Conservation (phyloP, 2,113 vertebrate genomes). For the Ailurus styani region DNA sequence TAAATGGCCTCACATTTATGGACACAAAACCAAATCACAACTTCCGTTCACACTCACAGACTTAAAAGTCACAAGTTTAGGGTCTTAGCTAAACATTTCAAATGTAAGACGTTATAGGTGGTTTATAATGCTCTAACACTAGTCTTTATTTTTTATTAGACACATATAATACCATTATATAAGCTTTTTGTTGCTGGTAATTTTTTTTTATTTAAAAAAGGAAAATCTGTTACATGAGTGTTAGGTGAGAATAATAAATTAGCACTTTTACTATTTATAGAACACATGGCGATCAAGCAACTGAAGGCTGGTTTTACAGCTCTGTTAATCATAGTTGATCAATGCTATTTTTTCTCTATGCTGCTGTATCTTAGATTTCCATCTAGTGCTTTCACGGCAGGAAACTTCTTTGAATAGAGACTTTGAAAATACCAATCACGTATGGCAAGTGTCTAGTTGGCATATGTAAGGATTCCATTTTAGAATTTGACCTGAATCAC, state of each 20-base stretch:
- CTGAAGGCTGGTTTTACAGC: conserved; percentile 27
- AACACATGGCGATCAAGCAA: conserved; percentile 12
- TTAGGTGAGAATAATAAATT: conserved; percentile 49
- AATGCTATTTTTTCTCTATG: neutral
- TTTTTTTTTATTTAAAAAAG: conserved; percentile 62
- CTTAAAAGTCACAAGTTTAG: conserved; percentile 4
- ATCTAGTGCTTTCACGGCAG: neutral
- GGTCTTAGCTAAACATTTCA: conserved; percentile 39
- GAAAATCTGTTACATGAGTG: conserved; percentile 28
- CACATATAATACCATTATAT: neutral
- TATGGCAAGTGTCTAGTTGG: neutral
- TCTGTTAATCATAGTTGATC: neutral
- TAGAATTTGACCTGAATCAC: neutral
- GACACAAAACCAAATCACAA: conserved; percentile 30
- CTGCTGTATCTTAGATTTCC: neutral
- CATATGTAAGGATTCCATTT: neutral
- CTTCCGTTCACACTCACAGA: neutral
- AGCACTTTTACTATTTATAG: conserved; percentile 47
- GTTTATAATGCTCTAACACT: conserved; percentile 13
- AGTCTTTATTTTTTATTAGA: conserved; percentile 42
- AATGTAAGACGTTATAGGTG: conserved; percentile 6
- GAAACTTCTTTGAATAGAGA: conserved; percentile 3
- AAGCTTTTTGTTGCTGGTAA: neutral
- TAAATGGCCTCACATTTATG: conserved; percentile 47
- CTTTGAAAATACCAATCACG: conserved; percentile 18